Percentiles rank a stretch among this genome's conserved stretches.
phyloP scores from a whole-genome alignment of 2,888 invertebrate species.

The Stenodera caucasica region DNA sequence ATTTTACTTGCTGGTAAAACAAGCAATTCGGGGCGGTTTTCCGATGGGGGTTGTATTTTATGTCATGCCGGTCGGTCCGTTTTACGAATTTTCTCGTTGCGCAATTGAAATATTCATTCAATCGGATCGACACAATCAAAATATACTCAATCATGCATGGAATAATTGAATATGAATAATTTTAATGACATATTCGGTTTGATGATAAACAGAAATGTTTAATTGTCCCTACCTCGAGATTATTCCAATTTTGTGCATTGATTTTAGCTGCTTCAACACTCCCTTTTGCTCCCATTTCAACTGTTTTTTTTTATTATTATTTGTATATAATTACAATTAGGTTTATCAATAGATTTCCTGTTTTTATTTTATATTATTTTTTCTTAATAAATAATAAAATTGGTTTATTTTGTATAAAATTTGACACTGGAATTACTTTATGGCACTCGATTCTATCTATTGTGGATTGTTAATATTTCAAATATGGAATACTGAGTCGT shows the following conservation, averaged over 20 bases:
- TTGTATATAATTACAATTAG: constrained; percentile 22
- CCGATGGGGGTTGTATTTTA: background rate
- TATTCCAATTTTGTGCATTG: constrained; percentile 80
- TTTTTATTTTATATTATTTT: too few relatives aligned
- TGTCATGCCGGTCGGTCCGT: background rate
- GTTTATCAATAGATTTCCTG: constrained; percentile 7
- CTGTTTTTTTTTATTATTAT: constrained; percentile 6
- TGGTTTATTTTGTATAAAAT: constrained; percentile 22
- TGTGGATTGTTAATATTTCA: background rate
- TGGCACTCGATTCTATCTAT: constrained; percentile 21
- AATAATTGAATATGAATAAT: background rate
- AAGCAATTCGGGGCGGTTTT: background rate
- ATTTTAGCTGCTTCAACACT: constrained; percentile 81
- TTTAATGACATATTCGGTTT: constrained; percentile 5
- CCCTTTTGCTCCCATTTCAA: constrained; percentile 78
- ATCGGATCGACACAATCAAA: too few relatives aligned
- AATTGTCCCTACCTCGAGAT: constrained; percentile 69
- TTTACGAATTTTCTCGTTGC: constrained; percentile 15
- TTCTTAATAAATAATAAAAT: constrained; percentile 3
- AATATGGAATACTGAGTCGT: background rate
- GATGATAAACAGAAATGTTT: constrained; percentile 12
- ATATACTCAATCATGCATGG: too few relatives aligned
- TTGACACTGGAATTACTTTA: constrained; percentile 33
- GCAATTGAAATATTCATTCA: constrained; percentile 8
- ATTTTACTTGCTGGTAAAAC: background rate